phyloP scores from a whole-genome alignment of 2,888 invertebrate species.

The Catocala sponsa region DNA sequence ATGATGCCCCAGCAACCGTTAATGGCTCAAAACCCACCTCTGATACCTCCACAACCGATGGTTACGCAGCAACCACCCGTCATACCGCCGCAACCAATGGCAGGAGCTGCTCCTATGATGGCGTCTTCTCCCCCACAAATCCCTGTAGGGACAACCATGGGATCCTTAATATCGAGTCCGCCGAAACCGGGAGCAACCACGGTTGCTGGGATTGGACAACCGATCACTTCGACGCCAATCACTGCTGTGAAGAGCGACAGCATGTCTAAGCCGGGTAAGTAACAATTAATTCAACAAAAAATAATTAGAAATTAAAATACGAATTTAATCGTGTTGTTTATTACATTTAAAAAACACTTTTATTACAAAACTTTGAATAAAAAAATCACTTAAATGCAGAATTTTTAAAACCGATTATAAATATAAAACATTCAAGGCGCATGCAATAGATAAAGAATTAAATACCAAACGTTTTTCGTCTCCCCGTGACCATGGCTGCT shows the following conservation, averaged over 20 bases:
- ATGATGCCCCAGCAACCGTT: constrained; percentile 44
- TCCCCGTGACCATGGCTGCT: too few species aligned
- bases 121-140: constrained; percentile 59
- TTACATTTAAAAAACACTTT: too few species aligned
- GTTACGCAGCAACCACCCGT: constrained; percentile 15
- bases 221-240: constrained; percentile 80
- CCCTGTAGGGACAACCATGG: constrained; percentile 60
- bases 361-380: too few species aligned
- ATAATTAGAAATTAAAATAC: too few species aligned
- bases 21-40: constrained; percentile 15
- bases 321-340: too few species aligned
- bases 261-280: constrained; percentile 78
- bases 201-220: constrained; percentile 64
- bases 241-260: constrained; percentile 72
- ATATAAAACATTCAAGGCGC: too few species aligned
- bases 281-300: too few species aligned
- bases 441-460: too few species aligned
- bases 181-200: constrained; percentile 59
- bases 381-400: too few species aligned
- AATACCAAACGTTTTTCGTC: too few species aligned
- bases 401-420: too few species aligned
- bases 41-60: constrained; percentile 11
- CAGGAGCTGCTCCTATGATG: constrained; percentile 48
- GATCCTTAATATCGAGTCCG: constrained; percentile 70
- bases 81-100: constrained; percentile 27